Evolutionary conservation across 2,888 invertebrate genomes (phyloP).

Genomic region (Leptinotarsa haldemani): DNA sequence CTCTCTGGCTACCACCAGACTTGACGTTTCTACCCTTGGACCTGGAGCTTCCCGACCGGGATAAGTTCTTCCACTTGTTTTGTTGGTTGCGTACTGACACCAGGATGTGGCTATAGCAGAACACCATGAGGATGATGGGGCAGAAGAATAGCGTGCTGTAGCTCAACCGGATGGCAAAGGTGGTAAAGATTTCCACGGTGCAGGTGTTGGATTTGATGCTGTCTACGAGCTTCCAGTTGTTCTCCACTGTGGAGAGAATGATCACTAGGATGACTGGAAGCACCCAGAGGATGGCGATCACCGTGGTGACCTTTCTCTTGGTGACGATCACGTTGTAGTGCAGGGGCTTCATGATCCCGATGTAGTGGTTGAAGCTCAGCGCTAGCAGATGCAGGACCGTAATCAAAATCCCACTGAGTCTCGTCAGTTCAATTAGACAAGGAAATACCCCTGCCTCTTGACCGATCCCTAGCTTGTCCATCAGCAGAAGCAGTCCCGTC

Average conservation of each 20-base stretch:
- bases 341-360: slow-evolving; percentile 72
- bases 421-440: slow-evolving; percentile 63
- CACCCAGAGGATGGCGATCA: slow-evolving; percentile 70
- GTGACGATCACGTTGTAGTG: slow-evolving; percentile 74
- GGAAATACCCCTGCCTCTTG: slow-evolving; percentile 41
- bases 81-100: slow-evolving; percentile 70
- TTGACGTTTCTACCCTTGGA: slow-evolving; percentile 50
- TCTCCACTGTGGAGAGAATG: slow-evolving; percentile 67
- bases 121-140: slow-evolving; percentile 70
- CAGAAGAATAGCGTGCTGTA: slow-evolving; percentile 70
- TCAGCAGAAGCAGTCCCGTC: slow-evolving; percentile 62
- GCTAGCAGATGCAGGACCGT: slow-evolving; percentile 74
- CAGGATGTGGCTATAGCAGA: slow-evolving; percentile 73
- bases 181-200: slow-evolving; percentile 42
- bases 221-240: slow-evolving; percentile 64
- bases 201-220: slow-evolving; percentile 47
- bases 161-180: slow-evolving; percentile 66
- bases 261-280: slow-evolving; percentile 61
- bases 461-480: slow-evolving; percentile 35
- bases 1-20: slow-evolving; percentile 44
- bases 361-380: slow-evolving; percentile 75
- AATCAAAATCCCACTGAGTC: slow-evolving; percentile 72
- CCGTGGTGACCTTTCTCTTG: slow-evolving; percentile 66
- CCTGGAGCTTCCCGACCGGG: slow-evolving; percentile 62
- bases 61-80: slow-evolving; percentile 65